Evolutionary conservation across 2,888 invertebrate genomes (phyloP), one percentile per base, ranked within the genome.

Genomic region (Colletes collaris): DNA sequence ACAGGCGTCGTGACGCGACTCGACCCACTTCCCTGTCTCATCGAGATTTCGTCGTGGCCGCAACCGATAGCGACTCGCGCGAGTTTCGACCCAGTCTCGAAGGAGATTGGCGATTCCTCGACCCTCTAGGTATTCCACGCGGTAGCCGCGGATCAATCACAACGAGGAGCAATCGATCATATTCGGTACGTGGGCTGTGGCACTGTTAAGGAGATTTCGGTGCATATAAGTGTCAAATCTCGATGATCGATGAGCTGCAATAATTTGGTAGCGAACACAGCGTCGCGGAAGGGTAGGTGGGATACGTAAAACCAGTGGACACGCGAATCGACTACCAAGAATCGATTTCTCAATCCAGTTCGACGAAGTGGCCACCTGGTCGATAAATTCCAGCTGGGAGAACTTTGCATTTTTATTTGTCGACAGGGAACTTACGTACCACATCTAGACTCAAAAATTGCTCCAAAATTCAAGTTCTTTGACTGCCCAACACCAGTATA

Each of bases 171-270:
- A 86, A 90, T 91, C 90, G 87, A 90, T 90, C 91, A 91, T 87
- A 64, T 76, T 44, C 62, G 52, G 72, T 56, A 64, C 58, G 60
- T 59, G 75, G 64, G 77, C 73, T 71, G 65, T 70, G 77, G 79
- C 76, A 77, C 81, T 74, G 81, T 86, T 86, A 86, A 82, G 80
- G 82, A 87, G 87, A 89, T 90, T 89, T 87, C 79, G 81, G 81
- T 88, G 88, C 88, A 87, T 89, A 89, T 88, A 85, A 90, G 85
- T 88, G 91, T 91, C 91, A 89, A 89, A 90, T 91, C 89, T 89
- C 82, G 85, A 90, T 92, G 91, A 92, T 92, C 87, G 91, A 92
- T 92, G 90, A 70, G 76, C 59, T 55, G 75, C 84, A 88, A 88
- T 89, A 89, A 88, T 89, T 86, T 81, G 80, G 73, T 79, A 63